Base-by-base conservation (phyloP, 2,113 vertebrate species). In the Vidua chalybeata region DNA sequence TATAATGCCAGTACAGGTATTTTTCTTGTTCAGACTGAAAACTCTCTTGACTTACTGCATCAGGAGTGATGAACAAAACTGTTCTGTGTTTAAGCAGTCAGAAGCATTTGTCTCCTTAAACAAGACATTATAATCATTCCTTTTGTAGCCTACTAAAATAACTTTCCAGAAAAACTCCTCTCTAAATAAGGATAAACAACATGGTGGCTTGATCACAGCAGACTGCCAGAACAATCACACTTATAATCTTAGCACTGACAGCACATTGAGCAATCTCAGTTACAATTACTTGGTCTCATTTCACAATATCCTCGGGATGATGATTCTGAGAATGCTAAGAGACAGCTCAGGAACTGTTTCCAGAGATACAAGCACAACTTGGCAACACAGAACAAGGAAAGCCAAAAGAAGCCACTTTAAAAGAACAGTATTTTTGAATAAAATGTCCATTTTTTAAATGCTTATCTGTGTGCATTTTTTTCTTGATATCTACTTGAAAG, bases 61-160 rank as follows among this genome's bases (percentile, higher is more conserved):
- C 39, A 64, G 84, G 81, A 84, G 61, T 2, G 0, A 46, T 31
- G n/a, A 67, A 74, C 48, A 61, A 89, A 96, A 78, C 77, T 63
- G 31, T 43, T 76, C 66, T 55, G 59, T 75, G 88, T 71, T 97
- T 90, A 96, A 94, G 83, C 72, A 91, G 58, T 73, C 54, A 62
- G 81, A 86, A 71, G 56, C 90, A 93, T 96, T 94, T 87, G 68
- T 96, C 92, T 97, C 91, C 74, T 82, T 58, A 95, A 96, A 95
- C 83, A 95, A 95, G 94, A 73, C 81, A 83, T 88, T 84, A 90
- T 75, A 86, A 73, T 78, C 68, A 73, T 69, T 89, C 77, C 80
- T 93, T 96, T 92, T 75, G 91, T 37, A 91, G 87, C 66, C 75
- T 89, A 83, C 66, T 84, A 74, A 92, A 92, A 84, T 62, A 89